Conservation (phyloP, 2,888 invertebrate species). For the Tolmerus cingulatus region DNA sequence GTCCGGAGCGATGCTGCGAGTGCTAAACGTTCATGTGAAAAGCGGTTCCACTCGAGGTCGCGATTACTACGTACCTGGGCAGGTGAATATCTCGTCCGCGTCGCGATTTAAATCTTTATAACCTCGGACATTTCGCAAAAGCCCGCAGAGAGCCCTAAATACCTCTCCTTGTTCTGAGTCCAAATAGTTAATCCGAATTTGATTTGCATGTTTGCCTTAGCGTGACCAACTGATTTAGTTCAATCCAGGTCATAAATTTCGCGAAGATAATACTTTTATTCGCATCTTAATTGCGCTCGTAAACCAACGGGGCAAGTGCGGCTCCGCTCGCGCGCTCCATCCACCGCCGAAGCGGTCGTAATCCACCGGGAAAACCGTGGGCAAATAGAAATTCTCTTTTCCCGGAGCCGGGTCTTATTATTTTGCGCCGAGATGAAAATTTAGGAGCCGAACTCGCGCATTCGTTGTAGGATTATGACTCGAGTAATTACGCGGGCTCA, state of each 20-base stretch:
- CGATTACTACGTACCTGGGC: neutral
- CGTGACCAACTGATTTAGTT: constrained; percentile 42
- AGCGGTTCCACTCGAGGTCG: constrained; percentile 10
- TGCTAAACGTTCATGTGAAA: neutral
- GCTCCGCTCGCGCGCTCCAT: neutral
- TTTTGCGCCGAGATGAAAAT: constrained; percentile 3
- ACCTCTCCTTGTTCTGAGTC: constrained; percentile 14
- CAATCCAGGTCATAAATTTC: constrained; percentile 36
- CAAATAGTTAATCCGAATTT: constrained; percentile 38
- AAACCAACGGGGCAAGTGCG: constrained; percentile 26
- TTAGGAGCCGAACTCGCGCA: neutral
- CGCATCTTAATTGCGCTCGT: constrained; percentile 35
- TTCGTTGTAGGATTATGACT: constrained; percentile 16
- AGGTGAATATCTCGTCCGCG: constrained; percentile 14
- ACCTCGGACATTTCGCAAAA: constrained; percentile 11
- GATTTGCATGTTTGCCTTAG: constrained; percentile 43
- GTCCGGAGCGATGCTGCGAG: neutral
- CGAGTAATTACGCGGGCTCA: neutral
- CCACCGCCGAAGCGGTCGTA: neutral
- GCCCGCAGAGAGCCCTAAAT: constrained; percentile 1
- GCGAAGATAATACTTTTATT: constrained; percentile 41
- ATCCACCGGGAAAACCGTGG: constrained; percentile 1
- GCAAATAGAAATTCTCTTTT: constrained; percentile 28
- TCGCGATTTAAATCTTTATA: constrained; percentile 18
- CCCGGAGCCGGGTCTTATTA: neutral